phyloP scores from a whole-genome alignment of 2,113 vertebrate species.

The Pantherophis guttatus region DNA sequence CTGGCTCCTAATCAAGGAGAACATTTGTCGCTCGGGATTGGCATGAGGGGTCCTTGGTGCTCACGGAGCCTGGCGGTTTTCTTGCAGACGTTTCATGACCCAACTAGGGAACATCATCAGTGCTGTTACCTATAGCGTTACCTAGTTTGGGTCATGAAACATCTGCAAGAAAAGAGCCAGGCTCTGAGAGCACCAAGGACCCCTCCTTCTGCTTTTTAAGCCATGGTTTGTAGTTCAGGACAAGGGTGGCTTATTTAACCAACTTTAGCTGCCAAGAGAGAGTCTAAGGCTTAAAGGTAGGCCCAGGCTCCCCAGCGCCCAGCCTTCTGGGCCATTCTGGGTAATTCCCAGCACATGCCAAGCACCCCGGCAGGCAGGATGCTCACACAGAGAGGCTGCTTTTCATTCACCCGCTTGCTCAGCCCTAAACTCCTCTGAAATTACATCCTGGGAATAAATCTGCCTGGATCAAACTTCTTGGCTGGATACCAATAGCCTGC shows the following conservation, averaged over 20 bases:
- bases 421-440: not conserved
- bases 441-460: not conserved
- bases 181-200: not conserved
- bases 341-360: not conserved
- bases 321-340: not conserved
- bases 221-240: not conserved
- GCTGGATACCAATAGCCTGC: not conserved
- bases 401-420: not conserved
- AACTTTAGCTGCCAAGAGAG: not conserved
- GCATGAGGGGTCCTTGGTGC: too few species aligned
- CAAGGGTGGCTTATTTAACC: not conserved
- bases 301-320: not conserved
- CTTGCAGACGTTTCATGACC: not conserved
- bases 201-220: not conserved
- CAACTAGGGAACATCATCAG: not conserved
- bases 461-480: not conserved
- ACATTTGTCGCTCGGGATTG: too few species aligned
- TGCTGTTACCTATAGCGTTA: not conserved
- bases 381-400: not conserved
- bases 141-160: not conserved
- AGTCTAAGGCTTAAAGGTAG: not conserved
- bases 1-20: too few species aligned
- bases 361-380: not conserved
- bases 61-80: too few species aligned
- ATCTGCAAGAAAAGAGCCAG: not conserved